Conservation (phyloP, 2,888 invertebrate species). For the Callosobruchus maculatus region DNA sequence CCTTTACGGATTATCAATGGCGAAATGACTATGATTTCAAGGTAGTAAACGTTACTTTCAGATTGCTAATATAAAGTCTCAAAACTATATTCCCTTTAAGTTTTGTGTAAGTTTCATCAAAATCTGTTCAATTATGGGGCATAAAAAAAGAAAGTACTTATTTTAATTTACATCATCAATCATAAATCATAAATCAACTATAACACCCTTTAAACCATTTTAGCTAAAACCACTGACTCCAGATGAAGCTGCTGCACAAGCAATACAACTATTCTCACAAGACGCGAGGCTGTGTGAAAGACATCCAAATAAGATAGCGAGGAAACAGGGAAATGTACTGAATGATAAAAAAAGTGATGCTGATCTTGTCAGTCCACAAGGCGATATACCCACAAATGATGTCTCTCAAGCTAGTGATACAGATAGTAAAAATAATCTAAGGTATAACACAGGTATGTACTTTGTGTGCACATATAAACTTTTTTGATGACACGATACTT, state of each 20-base stretch:
- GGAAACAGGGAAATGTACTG: conserved; percentile 49
- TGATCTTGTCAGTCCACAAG: conserved; percentile 9
- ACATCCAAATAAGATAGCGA: conserved; percentile 68
- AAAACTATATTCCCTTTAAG: no score
- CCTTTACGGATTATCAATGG: no score
- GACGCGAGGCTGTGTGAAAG: conserved; percentile 82
- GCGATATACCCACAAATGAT: conserved; percentile 32
- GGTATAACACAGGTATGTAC: conserved; percentile 9
- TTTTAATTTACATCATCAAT: no score
- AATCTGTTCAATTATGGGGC: no score
- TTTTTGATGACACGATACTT: no score
- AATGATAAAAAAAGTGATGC: conserved; percentile 18
- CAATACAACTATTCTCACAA: conserved; percentile 79
- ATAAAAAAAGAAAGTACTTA: no score
- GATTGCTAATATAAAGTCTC: no score
- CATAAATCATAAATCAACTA: no score
- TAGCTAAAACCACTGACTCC: conserved; percentile 71
- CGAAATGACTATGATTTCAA: no score
- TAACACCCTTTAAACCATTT: conserved; percentile 18
- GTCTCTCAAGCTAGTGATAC: conserved; percentile 32
- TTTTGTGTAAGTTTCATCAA: no score
- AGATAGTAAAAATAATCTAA: conserved; percentile 28
- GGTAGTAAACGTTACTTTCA: no score
- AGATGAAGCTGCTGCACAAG: conserved; percentile 87
- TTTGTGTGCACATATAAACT: not conserved